A percentile compares a stretch with the other conserved stretches of the same genome.
Conservation (phyloP, 2,113 vertebrate genomes). For the Nipponia nippon region DNA sequence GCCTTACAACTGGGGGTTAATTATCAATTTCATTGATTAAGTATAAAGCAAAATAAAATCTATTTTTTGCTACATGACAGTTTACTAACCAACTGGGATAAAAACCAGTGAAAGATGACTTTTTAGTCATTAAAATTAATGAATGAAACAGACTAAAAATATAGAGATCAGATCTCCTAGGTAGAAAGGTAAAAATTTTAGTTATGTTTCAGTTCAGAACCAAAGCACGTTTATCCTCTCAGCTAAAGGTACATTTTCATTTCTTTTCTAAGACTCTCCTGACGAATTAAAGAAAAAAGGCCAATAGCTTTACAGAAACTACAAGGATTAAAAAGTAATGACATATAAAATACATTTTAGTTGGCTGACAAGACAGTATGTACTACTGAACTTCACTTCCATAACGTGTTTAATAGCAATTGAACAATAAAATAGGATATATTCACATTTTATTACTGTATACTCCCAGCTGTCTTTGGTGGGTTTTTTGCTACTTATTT, state of each 20-base stretch:
- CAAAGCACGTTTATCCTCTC: neutral
- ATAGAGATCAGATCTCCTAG: neutral
- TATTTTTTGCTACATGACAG: neutral
- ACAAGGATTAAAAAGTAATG: neutral
- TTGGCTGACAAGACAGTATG: neutral
- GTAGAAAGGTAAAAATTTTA: neutral
- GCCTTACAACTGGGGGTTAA: neutral
- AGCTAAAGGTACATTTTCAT: neutral
- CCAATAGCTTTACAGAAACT: neutral
- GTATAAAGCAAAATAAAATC: neutral
- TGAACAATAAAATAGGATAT: neutral
- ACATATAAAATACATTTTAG: neutral
- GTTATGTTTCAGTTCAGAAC: neutral
- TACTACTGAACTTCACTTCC: neutral
- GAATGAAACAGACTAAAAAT: neutral
- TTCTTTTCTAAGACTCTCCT: neutral
- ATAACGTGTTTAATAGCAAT: neutral
- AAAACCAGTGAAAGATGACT: neutral
- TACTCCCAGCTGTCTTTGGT: neutral
- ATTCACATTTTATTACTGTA: neutral
- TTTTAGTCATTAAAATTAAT: constrained; percentile 3
- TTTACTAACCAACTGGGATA: neutral
- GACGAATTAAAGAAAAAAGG: neutral
- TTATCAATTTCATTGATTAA: neutral
- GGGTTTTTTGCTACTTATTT: neutral